phyloP scores from a whole-genome alignment of 2,888 invertebrate genomes.

The Melieria omissa region DNA sequence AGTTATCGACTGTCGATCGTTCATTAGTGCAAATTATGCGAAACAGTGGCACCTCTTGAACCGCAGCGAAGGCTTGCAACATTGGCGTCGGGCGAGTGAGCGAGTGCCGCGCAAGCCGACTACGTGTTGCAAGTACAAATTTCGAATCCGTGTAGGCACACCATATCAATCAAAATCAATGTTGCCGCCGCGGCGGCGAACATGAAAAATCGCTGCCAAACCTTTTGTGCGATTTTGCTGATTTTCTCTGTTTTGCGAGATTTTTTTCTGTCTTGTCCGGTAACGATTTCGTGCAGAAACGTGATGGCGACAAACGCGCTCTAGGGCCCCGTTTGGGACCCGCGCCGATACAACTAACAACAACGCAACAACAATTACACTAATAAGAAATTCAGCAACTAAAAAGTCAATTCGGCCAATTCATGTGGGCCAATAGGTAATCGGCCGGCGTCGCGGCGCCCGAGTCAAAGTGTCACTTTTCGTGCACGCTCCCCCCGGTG shows the following conservation, averaged over 20 bases:
- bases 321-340: slow-evolving; percentile 46
- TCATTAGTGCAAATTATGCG: slow-evolving; percentile 30
- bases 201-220: slow-evolving; percentile 31
- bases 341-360: slow-evolving; percentile 1
- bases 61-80: slow-evolving; percentile 1
- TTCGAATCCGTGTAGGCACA: slow-evolving; percentile 27
- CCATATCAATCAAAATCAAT: slow-evolving; percentile 47
- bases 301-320: slow-evolving; percentile 59
- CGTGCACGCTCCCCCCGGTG: slow-evolving; percentile 21
- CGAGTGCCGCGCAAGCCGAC: background rate
- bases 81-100: slow-evolving; percentile 14
- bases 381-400: slow-evolving; percentile 1
- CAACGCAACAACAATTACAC: slow-evolving; percentile 18
- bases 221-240: slow-evolving; percentile 35
- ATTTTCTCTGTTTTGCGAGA: slow-evolving; percentile 16
- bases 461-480: slow-evolving; percentile 29
- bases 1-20: background rate
- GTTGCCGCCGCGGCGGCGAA: slow-evolving; percentile 34
- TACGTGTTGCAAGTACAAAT: slow-evolving; percentile 34
- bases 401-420: slow-evolving; percentile 13
- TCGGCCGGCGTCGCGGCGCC: background rate
- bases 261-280: slow-evolving; percentile 15
- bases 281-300: slow-evolving; percentile 55
- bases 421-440: slow-evolving; percentile 3
- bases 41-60: slow-evolving; percentile 33